Conservation (phyloP, 2,888 invertebrate species). For the Dynastes grantii region DNA sequence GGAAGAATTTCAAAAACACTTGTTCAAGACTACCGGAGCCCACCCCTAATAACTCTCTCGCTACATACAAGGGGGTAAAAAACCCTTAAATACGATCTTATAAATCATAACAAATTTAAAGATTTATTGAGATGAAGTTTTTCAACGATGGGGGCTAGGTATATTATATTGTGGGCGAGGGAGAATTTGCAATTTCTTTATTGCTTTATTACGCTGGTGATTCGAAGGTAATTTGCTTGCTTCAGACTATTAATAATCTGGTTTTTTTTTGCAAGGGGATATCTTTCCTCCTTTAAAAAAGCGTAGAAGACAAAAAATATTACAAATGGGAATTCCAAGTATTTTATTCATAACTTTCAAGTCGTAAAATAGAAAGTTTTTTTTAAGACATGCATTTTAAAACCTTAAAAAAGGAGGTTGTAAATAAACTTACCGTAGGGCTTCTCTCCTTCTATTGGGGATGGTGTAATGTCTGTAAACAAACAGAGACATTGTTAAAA, state of each 20-base stretch:
- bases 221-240: slow-evolving; percentile 26
- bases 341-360: slow-evolving; percentile 35
- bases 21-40: slow-evolving; percentile 55
- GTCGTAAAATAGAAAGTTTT: slow-evolving; percentile 50
- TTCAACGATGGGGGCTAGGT: neutral
- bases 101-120: slow-evolving; percentile 49
- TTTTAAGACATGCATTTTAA: neutral
- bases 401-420: slow-evolving; percentile 9
- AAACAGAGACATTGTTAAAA: slow-evolving; percentile 52
- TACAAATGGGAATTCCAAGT: neutral
- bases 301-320: neutral
- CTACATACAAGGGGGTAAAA: slow-evolving; percentile 55
- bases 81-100: slow-evolving; percentile 54
- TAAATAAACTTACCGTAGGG: slow-evolving; percentile 66
- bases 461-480: slow-evolving; percentile 66
- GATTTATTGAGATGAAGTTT: slow-evolving; percentile 47
- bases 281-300: neutral
- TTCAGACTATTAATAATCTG: slow-evolving; percentile 2
- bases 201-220: slow-evolving; percentile 43
- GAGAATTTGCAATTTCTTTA: slow-evolving; percentile 44
- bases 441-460: slow-evolving; percentile 64
- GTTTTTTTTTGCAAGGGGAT: neutral
- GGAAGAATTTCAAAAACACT: slow-evolving; percentile 60
- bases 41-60: slow-evolving; percentile 49
- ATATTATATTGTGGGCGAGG: slow-evolving; percentile 7